A percentile compares a stretch with the other conserved stretches of the same genome.
Conservation (phyloP, 2,797 vertebrate species). For the Acipenser ruthenus region DNA sequence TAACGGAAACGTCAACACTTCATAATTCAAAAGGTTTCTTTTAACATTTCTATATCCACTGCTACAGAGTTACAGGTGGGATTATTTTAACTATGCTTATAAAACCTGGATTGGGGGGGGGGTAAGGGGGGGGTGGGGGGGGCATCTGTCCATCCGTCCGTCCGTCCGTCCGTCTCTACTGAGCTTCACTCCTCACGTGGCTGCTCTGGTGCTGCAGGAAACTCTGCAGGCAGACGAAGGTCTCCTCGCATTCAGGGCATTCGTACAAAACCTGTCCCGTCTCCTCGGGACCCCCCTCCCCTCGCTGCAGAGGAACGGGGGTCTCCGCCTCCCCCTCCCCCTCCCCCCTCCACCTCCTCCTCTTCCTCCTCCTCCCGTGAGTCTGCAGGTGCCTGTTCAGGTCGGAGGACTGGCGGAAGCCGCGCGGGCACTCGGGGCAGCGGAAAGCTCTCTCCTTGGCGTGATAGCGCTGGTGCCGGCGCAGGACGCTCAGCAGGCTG, state of each 20-base stretch:
- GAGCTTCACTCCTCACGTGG: constrained; percentile 30
- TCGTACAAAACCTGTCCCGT: constrained; percentile 45
- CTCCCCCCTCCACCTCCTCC: constrained; percentile 18
- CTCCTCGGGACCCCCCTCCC: constrained; percentile 33
- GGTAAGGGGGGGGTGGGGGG: no score
- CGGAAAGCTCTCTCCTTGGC: constrained; percentile 46
- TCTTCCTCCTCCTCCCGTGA: constrained; percentile 41
- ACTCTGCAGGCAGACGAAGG: constrained; percentile 50
- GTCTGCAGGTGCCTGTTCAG: constrained; percentile 52
- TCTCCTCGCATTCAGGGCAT: constrained; percentile 62
- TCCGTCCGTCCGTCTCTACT: constrained; percentile 5
- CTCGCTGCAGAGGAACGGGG: not conserved
- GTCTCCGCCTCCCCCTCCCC: constrained; percentile 17
- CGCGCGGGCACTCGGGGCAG: constrained; percentile 47
- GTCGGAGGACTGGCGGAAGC: constrained; percentile 47
- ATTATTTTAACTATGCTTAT: no score
- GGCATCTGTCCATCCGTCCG: not conserved
- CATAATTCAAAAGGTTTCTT: no score
- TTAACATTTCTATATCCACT: no score
- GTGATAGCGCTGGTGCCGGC: constrained; percentile 62
- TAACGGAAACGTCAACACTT: no score
- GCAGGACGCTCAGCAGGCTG: constrained; percentile 61
- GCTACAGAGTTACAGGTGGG: no score
- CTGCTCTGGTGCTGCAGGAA: constrained; percentile 62
- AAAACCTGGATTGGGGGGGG: no score